phyloP scores from a whole-genome alignment of 2,797 vertebrate genomes.

The Chelon labrosus region DNA sequence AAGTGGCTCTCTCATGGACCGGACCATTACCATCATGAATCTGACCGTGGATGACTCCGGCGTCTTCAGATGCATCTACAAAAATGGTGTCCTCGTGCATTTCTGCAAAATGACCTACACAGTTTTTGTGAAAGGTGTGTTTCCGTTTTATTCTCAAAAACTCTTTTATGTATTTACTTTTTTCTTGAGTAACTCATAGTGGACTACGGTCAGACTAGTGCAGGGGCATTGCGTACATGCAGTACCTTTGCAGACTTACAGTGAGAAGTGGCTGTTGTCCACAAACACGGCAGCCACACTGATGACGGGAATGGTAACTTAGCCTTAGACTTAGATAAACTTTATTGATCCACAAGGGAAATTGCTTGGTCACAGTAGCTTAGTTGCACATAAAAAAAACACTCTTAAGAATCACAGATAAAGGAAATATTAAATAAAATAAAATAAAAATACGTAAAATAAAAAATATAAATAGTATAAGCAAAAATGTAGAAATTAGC shows the following conservation, averaged over 20 bases:
- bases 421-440: not conserved
- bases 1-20: not conserved
- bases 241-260: not conserved
- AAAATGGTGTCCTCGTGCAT: rapidly evolving
- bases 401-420: too few species aligned
- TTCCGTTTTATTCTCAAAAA: not conserved
- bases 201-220: not conserved
- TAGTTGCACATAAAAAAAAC: too few species aligned
- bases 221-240: not conserved
- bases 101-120: rapidly evolving
- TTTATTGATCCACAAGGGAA: too few species aligned
- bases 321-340: not conserved
- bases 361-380: too few species aligned
- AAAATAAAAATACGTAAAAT: too few species aligned
- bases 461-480: too few species aligned
- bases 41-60: constrained; percentile 49
- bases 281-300: not conserved
- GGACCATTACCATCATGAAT: constrained; percentile 48
- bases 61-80: constrained; percentile 52
- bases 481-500: too few species aligned
- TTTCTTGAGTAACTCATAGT: not conserved
- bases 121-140: constrained; percentile 37
- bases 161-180: rapidly evolving
- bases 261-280: not conserved
- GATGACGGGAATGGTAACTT: not conserved